Evolutionary conservation across 1,140 invertebrate species (phyloP), one percentile per base, ranked within the genome.

Genomic region (Eueides isabella): DNA sequence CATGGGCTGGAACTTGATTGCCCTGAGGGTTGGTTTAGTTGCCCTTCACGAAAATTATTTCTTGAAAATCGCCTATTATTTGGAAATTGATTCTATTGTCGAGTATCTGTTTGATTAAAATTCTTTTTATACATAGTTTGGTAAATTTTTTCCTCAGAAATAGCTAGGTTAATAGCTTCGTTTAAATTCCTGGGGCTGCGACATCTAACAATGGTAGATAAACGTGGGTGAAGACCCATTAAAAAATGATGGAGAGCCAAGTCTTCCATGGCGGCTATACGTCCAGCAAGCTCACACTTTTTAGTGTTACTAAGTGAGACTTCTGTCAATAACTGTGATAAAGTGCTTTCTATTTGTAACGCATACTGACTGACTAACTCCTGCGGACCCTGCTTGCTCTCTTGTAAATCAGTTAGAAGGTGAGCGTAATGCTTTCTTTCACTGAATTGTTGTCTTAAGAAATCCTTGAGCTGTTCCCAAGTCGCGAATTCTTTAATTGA

Each of bases 111-210:
- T 41, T 41, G 14, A 41, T 14, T 14, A 1, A 16, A 3, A n/a
- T 41, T 41, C 16, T 41, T 41, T 67, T 55, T 70, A 30, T 66
- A 71, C 2, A 75, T 11, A n/a, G 48, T 67, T 23, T 78, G 71
- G 28, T 80, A 76, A 5, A 80, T 77, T n/a, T 62, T 70, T 61
- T 81, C 78, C 26, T 83, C 81, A 0, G 76, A 81, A 16, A 79
- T 64, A 0, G 76, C 78, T 2, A 71, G 31, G 28, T 81, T 79
- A 2, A 83, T 74, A 1, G 77, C 75, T 55, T 79, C 75, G 19
- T 80, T 83, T 14, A 82, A 33, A 2, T 48, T 74, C 63, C 35
- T 68, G 0, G 77, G 74, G 7, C 66, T 26, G 29, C 30, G 75
- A 33, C 75, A 78, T 26, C 76, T 66, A 11, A 83, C 71, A 12